Evolutionary conservation across 2,113 vertebrate genomes (phyloP), one percentile per base, ranked within the genome.

Genomic region (Oncorhynchus nerka): DNA sequence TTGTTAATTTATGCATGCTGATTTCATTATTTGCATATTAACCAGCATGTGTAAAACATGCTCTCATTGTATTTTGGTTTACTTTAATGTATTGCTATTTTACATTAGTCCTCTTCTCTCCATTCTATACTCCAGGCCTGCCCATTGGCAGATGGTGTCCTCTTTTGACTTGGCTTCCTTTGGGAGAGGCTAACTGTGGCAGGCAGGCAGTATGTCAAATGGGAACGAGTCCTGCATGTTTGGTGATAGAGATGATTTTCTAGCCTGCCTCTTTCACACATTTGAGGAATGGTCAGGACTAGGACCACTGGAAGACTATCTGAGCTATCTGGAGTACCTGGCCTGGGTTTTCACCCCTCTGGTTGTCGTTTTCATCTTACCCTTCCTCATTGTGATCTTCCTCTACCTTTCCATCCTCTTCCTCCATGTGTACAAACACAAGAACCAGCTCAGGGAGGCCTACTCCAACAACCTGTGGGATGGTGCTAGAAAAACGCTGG

Each of bases 401-500:
- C 93, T 98, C 24, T 99, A 98, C 87, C 90, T 97, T 75, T 94
- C 86, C 71, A 97, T 95, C 89, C 85, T 97, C 83, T 96, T 97
- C 74, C 94, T 99, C 70, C 93, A 97, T 15, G 92, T 99, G 55
- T 96, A 97, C 83, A 96, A 96, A 90, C 96, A 93, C 84, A 98
- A 95, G 75, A 91, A 93, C 5, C 93, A 96, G 68, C 87, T 98
- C 85, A 95, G 94, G 83, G 95, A 94, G 83, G 95, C 96, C 49
- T 97, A 97, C 79, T 94, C 95, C 72, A 95, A 97, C 92, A 95
- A 95, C 81, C 90, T 95, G 62, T 98, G 96, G 96, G 93, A 97
- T 66, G 94, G 93, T 13, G 96, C 94, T 19, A 95, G 97, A 82
- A 96, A 97, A 89, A 95, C 93, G 0, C 90, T 99, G 88, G 97